These are phyloP conservation scores for Dendrolimus kikuchii DNA, from an alignment of 1,140 invertebrate genomes.

Conservation along the genomic window DNA sequence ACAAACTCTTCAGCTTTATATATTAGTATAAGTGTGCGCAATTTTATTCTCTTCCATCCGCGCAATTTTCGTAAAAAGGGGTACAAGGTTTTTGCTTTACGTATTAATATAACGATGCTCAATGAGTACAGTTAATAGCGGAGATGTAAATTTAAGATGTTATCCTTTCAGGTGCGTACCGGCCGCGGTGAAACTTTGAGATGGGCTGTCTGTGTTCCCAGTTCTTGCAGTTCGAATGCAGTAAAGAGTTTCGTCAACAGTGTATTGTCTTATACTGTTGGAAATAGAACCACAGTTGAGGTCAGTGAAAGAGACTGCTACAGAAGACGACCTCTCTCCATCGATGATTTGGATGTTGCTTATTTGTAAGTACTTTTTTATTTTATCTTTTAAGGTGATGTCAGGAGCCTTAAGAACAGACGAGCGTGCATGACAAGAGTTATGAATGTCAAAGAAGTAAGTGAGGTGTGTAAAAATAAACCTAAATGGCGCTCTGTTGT, in stretches of 20 bases:
- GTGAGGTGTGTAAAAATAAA: no score
- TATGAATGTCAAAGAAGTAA: no score
- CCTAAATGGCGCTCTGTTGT: no score
- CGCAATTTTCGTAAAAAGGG: no score
- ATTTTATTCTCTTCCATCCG: no score
- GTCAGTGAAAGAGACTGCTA: constrained; percentile 71
- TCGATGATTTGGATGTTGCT: constrained; percentile 66
- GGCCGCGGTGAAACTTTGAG: constrained; percentile 71
- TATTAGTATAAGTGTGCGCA: no score
- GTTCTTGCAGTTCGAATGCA: constrained; percentile 70
- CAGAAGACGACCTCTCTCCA: constrained; percentile 47
- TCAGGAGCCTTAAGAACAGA: no score
- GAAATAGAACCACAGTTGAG: constrained; percentile 56
- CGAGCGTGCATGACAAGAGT: no score
- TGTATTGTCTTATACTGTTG: constrained; percentile 67
- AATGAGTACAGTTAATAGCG: not conserved
- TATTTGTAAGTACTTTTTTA: constrained; percentile 71
- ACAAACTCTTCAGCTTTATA: no score
- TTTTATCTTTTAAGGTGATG: constrained; percentile 2
- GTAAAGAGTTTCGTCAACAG: constrained; percentile 67
- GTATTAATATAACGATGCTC: no score
- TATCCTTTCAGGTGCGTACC: constrained; percentile 37
- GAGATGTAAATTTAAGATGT: not conserved
- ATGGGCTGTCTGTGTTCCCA: constrained; percentile 78
- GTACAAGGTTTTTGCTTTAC: no score